A percentile compares a stretch with the other conserved stretches of the same genome.
Conservation (phyloP, 2,888 invertebrate species). For the Hydraecia micacea region DNA sequence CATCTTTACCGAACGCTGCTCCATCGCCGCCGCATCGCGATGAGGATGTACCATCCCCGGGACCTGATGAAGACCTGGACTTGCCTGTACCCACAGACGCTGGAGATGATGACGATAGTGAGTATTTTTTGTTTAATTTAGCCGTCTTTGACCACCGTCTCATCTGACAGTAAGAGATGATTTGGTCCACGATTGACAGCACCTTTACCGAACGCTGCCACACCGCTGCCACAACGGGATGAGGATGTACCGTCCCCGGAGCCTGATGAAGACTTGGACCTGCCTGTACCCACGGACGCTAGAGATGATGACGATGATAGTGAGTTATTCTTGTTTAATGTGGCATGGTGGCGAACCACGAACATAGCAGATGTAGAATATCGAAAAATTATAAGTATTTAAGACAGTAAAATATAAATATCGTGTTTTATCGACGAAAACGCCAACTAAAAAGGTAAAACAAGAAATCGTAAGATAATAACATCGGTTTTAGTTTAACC, state of each 20-base stretch:
- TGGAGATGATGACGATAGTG: slow-evolving; percentile 76
- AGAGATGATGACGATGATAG: slow-evolving; percentile 74
- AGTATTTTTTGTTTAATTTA: slow-evolving; percentile 55
- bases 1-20: slow-evolving; percentile 90
- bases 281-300: slow-evolving; percentile 90
- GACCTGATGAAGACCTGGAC: slow-evolving; percentile 95
- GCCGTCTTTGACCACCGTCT: neutral
- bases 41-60: slow-evolving; percentile 92
- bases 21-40: slow-evolving; percentile 92
- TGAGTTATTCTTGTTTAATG: slow-evolving; percentile 60
- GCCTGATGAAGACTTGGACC: slow-evolving; percentile 95
- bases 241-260: slow-evolving; percentile 93
- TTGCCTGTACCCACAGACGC: slow-evolving; percentile 90
- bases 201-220: slow-evolving; percentile 90
- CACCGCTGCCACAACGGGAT: slow-evolving; percentile 91
- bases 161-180: neutral
- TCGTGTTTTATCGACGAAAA: neutral
- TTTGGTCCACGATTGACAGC: slow-evolving; percentile 88
- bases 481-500: neutral
- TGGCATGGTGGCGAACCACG: neutral
- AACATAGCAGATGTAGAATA: neutral
- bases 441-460: neutral
- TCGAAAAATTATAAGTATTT: neutral
- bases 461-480: neutral
- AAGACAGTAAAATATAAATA: neutral